Conservation (phyloP, 2,113 vertebrate species). For the Pedetes capensis region DNA sequence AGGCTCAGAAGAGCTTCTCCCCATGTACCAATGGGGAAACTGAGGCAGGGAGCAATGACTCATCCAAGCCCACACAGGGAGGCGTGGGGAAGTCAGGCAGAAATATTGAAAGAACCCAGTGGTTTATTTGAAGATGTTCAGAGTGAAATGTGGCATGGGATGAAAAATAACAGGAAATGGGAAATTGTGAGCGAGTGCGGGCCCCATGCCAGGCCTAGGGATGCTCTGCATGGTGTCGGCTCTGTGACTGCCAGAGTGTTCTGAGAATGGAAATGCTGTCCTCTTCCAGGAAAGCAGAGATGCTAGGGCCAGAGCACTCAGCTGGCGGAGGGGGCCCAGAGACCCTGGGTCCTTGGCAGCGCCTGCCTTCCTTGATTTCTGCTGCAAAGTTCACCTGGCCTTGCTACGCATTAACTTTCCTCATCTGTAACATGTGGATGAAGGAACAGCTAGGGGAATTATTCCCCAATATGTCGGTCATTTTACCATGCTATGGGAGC, state of each 20-base stretch:
- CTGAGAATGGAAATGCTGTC: not conserved
- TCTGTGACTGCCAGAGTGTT: no score
- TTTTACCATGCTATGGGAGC: no score
- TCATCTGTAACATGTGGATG: not conserved
- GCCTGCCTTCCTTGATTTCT: not conserved
- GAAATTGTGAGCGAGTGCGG: no score
- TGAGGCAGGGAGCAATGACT: not conserved
- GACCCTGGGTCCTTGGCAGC: not conserved
- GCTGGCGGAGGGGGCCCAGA: not conserved
- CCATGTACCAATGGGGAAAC: not conserved
- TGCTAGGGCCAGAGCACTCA: not conserved
- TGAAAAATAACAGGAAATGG: not conserved
- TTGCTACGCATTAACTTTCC: not conserved
- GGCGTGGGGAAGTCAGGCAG: accelerated
- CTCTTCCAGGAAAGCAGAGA: accelerated
- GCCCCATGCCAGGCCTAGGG: not conserved
- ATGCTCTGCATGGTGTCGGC: not conserved
- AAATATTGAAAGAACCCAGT: not conserved
- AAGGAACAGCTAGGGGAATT: no score
- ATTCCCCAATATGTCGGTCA: no score
- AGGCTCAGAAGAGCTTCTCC: not conserved
- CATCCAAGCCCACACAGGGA: not conserved
- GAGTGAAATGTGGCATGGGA: not conserved
- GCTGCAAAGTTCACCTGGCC: accelerated
- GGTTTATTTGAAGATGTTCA: not conserved